Conservation (phyloP, 2,888 invertebrate species). For the Arenicola marina region DNA sequence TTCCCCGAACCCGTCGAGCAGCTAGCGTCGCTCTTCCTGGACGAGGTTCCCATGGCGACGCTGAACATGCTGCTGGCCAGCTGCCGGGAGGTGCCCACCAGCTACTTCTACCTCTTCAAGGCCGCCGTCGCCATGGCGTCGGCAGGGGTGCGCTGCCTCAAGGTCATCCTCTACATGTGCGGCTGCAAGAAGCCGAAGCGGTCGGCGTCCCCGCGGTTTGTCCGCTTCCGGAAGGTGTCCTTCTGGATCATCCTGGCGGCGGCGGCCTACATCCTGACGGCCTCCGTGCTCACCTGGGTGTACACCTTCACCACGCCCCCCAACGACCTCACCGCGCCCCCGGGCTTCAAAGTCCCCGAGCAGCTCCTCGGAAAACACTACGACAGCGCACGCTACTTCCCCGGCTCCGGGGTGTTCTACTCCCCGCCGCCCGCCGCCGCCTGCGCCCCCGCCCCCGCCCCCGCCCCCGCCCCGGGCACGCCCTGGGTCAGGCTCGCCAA, state of each 20-base stretch:
- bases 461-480: background rate
- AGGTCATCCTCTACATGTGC: background rate
- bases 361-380: constrained; percentile 39
- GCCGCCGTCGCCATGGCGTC: constrained; percentile 41
- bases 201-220: background rate
- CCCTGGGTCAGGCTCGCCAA: constrained; percentile 5
- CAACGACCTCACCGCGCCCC: constrained; percentile 36
- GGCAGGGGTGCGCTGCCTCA: constrained; percentile 38
- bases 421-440: constrained; percentile 36
- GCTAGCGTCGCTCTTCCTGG: constrained; percentile 37
- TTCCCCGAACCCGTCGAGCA: constrained; percentile 37
- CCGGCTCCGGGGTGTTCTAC: constrained; percentile 43
- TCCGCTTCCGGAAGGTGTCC: background rate
- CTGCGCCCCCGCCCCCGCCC: background rate
- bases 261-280: background rate
- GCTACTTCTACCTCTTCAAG: constrained; percentile 42
- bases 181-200: background rate
- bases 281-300: constrained; percentile 32
- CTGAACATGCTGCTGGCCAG: constrained; percentile 38
- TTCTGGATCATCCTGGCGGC: background rate
- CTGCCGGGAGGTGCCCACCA: constrained; percentile 43
- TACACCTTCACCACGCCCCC: constrained; percentile 45
- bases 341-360: constrained; percentile 41
- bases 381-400: constrained; percentile 46
- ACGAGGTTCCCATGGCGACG: constrained; percentile 39